These are phyloP conservation scores for Ommatoiulus sabulosus DNA, from an alignment of 2,888 invertebrate genomes.

Conservation along the genomic window DNA sequence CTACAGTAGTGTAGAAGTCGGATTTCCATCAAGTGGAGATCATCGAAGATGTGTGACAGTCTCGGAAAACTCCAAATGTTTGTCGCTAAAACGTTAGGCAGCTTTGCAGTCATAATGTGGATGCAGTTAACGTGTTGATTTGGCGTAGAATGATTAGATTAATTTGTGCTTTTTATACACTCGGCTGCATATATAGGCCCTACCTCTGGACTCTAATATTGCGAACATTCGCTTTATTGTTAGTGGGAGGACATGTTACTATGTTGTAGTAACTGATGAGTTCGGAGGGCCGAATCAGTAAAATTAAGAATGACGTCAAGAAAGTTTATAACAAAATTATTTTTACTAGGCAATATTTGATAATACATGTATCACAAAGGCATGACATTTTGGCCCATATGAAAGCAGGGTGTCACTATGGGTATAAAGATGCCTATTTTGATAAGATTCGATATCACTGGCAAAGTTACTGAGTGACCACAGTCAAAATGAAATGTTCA, in stretches of 20 bases:
- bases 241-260: neutral
- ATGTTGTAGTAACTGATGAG: neutral
- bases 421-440: neutral
- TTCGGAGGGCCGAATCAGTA: neutral
- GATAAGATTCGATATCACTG: neutral
- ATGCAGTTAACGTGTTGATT: neutral
- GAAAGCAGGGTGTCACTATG: neutral
- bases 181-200: neutral
- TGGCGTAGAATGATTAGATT: neutral
- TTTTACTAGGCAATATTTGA: neutral
- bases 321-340: neutral
- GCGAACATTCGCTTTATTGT: neutral
- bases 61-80: no score
- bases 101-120: neutral
- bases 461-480: neutral
- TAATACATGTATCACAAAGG: neutral
- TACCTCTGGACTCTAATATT: neutral
- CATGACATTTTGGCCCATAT: neutral
- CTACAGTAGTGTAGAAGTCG: neutral
- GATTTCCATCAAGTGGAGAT: neutral
- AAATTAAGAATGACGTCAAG: neutral
- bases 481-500: neutral
- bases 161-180: neutral
- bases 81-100: no score
- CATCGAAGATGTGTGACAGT: no score